A percentile compares a stretch with the other conserved stretches of the same genome.
Conservation (phyloP, 2,113 vertebrate genomes). For the Pardalotus punctatus region DNA sequence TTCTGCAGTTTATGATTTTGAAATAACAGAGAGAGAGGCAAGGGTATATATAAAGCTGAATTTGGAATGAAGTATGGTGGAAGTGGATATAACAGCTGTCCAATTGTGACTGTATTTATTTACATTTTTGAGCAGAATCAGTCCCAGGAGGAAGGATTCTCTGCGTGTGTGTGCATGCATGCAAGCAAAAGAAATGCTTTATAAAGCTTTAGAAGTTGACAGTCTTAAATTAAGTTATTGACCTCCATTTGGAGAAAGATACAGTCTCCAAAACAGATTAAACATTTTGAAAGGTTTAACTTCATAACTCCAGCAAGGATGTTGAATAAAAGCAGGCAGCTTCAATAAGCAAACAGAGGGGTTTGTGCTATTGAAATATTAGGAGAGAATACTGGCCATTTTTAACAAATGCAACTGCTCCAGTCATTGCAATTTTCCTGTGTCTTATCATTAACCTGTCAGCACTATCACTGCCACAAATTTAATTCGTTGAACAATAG, state of each 20-base stretch:
- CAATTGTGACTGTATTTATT: constrained; percentile 25
- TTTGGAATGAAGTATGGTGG: constrained; percentile 16
- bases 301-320: not conserved
- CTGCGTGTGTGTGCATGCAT: not conserved
- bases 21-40: not conserved
- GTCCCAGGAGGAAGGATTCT: not conserved
- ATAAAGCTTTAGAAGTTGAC: not conserved
- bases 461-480: not conserved
- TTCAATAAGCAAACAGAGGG: not conserved
- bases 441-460: not conserved
- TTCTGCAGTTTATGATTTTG: constrained; percentile 14
- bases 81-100: constrained; percentile 29
- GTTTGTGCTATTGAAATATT: not conserved
- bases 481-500: not conserved
- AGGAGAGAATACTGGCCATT: not conserved
- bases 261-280: not conserved
- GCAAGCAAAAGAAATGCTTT: not conserved
- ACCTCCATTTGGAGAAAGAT: not conserved
- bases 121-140: constrained; percentile 1
- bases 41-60: not conserved
- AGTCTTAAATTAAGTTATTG: not conserved
- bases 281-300: not conserved
- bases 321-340: not conserved
- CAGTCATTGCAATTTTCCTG: not conserved
- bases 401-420: not conserved